Evolutionary conservation across 1,140 invertebrate genomes (phyloP), one percentile per base, ranked within the genome.

Genomic region (Ceratosolen fusciceps): DNA sequence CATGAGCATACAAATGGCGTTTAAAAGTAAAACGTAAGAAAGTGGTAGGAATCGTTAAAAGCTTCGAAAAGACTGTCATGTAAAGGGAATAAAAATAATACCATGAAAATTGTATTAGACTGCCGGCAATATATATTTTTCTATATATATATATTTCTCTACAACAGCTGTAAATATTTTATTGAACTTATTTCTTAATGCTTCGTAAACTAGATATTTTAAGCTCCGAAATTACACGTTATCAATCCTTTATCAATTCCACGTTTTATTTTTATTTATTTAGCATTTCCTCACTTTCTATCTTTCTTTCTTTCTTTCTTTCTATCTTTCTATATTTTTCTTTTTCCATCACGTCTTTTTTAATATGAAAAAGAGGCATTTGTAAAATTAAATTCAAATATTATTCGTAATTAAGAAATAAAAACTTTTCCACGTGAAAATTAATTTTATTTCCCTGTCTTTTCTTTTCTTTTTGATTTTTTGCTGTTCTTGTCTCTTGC

Each of bases 41-140:
- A 60, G 8, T n/a, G n/a, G n/a, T n/a, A n/a, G n/a, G n/a, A n/a
- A n/a, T 62, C 56, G 58, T 74, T 75, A 75, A 75, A 75, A 65
- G 58, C 73, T 52, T 49, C 29, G 31, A 49, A 65, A 75, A 75
- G 49, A 31, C 34, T 16, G 34, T 60, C 8, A 29, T 60, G 58
- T 65, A 21, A 37, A 65, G 8, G 60, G 21, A 65, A 62, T 34
- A 39, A 75, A 49, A 65, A 60, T 49, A 71, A 65, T 37, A 8
- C 24, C 8, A 60, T 12, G 31, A 37, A 65, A 10, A 16, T n/a
- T 4, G 3, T 62, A 34, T 62, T 34, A 62, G 34, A 62, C 10
- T n/a, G n/a, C n/a, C n/a, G 34, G 12, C 3, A 21, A 62, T 14
- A 34, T 21, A 1, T 0, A 62, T 62, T 62, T 62, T 34, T 34